These are phyloP conservation scores for Cepaea hortensis DNA, from an alignment of 2,888 invertebrate species.

Conservation along the genomic window DNA sequence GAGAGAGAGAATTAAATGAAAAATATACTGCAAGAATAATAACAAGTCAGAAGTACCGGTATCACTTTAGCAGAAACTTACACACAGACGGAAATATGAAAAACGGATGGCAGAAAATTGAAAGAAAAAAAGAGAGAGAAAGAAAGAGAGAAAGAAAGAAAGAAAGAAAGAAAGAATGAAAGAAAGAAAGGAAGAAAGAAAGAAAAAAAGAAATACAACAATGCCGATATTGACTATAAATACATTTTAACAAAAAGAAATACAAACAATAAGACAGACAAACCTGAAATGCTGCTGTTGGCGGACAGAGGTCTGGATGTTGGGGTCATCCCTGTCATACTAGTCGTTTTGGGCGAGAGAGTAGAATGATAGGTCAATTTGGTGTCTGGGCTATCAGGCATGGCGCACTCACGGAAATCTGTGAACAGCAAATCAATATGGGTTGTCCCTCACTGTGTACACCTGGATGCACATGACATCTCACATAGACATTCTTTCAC, in stretches of 20 bases:
- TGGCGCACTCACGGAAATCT: constrained; percentile 69
- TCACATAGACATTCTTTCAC: too few species aligned
- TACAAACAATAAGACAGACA: too few species aligned
- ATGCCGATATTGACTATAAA: too few species aligned
- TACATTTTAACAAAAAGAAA: too few species aligned
- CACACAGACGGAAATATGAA: too few species aligned
- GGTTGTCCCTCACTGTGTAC: too few species aligned
- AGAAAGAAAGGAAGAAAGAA: not conserved
- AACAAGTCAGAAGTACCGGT: too few species aligned
- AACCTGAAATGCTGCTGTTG: constrained; percentile 59
- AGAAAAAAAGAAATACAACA: not conserved
- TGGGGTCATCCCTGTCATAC: constrained; percentile 57
- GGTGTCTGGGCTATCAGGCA: constrained; percentile 70
- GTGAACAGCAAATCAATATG: constrained; percentile 4
- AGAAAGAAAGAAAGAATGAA: not conserved
- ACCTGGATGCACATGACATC: too few species aligned
- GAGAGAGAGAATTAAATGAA: too few species aligned
- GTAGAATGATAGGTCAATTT: constrained; percentile 58
- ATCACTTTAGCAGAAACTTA: too few species aligned
- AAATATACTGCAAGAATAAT: too few species aligned
- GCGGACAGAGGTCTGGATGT: constrained; percentile 55
- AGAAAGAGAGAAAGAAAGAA: not conserved
- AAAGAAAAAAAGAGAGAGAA: not conserved
- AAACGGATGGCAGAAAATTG: too few species aligned
- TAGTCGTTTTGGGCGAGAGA: constrained; percentile 57